Base-by-base conservation (phyloP, 1,140 invertebrate genomes). In the Scaptomyza hsui region DNA sequence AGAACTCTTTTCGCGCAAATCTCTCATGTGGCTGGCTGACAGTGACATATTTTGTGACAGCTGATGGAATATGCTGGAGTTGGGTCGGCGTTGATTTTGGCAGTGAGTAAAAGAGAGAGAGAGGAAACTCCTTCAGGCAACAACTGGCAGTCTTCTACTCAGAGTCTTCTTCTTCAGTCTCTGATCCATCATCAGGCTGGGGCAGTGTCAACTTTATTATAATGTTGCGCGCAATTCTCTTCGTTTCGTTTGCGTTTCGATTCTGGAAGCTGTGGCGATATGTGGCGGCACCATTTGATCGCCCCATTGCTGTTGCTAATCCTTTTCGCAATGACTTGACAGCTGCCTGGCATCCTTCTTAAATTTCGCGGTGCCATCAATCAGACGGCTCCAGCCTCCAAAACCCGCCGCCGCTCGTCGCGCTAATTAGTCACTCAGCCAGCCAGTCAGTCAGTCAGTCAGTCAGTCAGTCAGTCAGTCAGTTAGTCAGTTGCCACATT, bases 291-390 rank as follows among this genome's bases (percentile, higher is more conserved):
- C 64, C 75, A 90, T 90, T 90, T 90, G 89, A 90, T 89, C 65
- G 47, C 61, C 47, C 47, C 62, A 49, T 75, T 53, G 72, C 65
- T 60, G 72, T 62, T 60, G 69, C 89, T 90, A 90, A 90, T 90
- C 89, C 89, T 90, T 90, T 90, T 89, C 89, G 80, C 89, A 89
- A 86, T 77, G 81, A 90, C 89, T 90, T 90, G 89, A 90, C 89
- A 90, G 89, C 78, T 86, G 83, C 61, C 71, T 69, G 68, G 73
- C 78, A 79, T 77, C 79, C 82, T 90, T 90, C 89, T 90, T 90
- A 88, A 86, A 89, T 90, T 90, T 90, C 81, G 83, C 89, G 89
- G 81, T 90, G 89, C 89, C 89, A 90, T 90, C 89, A 90, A 90
- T 90, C 89, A 90, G 88, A 48, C 82, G 71, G 26, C 26, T 29